These are phyloP conservation scores for Drosophila colorata DNA, from an alignment of 2,888 invertebrate species.

Conservation along the genomic window DNA sequence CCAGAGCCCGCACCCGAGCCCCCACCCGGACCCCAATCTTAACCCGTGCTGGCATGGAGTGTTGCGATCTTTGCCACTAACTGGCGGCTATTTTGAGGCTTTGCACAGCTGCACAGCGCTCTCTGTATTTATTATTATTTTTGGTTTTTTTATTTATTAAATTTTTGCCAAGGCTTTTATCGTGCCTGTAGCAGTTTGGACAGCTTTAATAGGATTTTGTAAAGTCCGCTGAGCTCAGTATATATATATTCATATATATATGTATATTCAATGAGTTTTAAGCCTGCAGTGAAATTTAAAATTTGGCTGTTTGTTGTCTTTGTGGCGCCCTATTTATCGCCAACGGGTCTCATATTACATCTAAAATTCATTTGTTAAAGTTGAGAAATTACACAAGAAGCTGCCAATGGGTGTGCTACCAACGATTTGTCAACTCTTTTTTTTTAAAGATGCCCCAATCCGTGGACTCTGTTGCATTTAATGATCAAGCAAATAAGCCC, in stretches of 20 bases:
- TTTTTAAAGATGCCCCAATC: slow-evolving; percentile 12
- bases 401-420: slow-evolving; percentile 57
- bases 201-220: slow-evolving; percentile 77
- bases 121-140: slow-evolving; percentile 72
- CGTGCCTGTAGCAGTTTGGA: slow-evolving; percentile 53
- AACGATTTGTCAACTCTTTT: slow-evolving; percentile 57
- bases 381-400: slow-evolving; percentile 45
- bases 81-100: slow-evolving; percentile 61
- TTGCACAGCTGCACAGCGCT: slow-evolving; percentile 72
- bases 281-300: slow-evolving; percentile 35
- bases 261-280: slow-evolving; percentile 44
- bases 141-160: slow-evolving; percentile 68
- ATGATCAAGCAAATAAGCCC: slow-evolving; percentile 13
- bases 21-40: neutral
- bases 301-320: slow-evolving; percentile 26
- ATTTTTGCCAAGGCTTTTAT: slow-evolving; percentile 66
- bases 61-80: slow-evolving; percentile 75
- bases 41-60: slow-evolving; percentile 29
- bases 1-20: slow-evolving; percentile 25
- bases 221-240: slow-evolving; percentile 50
- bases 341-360: slow-evolving; percentile 55
- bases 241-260: neutral
- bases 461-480: slow-evolving; percentile 28
- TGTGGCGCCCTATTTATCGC: slow-evolving; percentile 52
- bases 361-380: slow-evolving; percentile 26